phyloP scores from a whole-genome alignment of 2,797 vertebrate species.

The Karalla daura region DNA sequence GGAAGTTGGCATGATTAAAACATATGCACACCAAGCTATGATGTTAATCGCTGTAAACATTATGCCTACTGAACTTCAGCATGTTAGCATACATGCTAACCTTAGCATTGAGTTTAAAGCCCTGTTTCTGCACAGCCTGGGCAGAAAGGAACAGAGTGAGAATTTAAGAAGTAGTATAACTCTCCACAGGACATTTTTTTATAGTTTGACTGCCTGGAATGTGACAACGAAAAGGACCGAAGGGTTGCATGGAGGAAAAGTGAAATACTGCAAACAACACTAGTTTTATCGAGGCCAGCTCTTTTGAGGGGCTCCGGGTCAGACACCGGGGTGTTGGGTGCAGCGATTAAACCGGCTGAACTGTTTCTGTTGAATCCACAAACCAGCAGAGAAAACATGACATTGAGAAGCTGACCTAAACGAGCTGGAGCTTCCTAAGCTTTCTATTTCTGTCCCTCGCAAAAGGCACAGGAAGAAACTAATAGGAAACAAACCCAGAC shows the following conservation, averaged over 20 bases:
- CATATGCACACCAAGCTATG: too few species aligned
- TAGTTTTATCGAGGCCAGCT: neutral
- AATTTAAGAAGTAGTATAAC: too few species aligned
- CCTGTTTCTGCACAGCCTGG: too few species aligned
- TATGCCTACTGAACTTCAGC: too few species aligned
- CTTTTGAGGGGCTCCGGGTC: neutral
- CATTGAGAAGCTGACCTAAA: neutral
- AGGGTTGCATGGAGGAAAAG: neutral
- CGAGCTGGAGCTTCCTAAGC: conserved; percentile 5
- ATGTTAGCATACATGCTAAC: neutral
- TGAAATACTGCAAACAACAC: neutral
- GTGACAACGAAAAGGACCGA: neutral
- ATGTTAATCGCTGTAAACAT: too few species aligned
- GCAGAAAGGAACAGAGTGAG: too few species aligned
- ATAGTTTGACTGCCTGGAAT: too few species aligned
- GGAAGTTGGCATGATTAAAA: too few species aligned
- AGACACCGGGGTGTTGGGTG: neutral
- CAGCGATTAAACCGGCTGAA: neutral
- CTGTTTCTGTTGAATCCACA: neutral
- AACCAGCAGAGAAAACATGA: conserved; percentile 5
- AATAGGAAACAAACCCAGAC: conserved; percentile 54
- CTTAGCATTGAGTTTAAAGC: neutral
- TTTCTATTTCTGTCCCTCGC: conserved; percentile 10
- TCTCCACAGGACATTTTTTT: too few species aligned
- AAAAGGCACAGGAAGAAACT: conserved; percentile 21